Percentiles rank a stretch among this genome's conserved stretches.
Conservation (phyloP, 2,888 invertebrate species). For the Cataglyphis rosenhaueri region DNA sequence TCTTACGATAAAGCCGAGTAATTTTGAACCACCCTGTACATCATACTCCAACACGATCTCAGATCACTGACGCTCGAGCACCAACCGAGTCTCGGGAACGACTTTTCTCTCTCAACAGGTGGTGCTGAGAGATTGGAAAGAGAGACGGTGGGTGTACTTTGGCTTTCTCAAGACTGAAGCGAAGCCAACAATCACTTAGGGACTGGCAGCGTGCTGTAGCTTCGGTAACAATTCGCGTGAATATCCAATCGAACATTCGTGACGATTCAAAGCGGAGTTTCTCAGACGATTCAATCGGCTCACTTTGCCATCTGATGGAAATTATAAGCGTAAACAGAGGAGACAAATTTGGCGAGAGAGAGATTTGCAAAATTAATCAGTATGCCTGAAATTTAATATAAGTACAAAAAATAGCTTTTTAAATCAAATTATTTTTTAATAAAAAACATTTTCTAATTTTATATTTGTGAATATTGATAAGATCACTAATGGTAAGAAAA, state of each 20-base stretch:
- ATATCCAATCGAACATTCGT: conserved; percentile 9
- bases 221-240: conserved; percentile 8
- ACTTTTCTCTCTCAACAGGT: conserved; percentile 73
- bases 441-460: not conserved
- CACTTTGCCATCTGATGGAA: not conserved
- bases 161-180: conserved; percentile 42
- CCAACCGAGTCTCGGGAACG: conserved; percentile 52
- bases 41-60: conserved; percentile 17
- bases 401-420: not conserved
- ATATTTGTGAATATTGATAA: not conserved
- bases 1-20: not conserved
- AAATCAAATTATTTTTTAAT: not conserved
- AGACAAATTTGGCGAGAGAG: not conserved
- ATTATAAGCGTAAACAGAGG: not conserved
- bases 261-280: not conserved
- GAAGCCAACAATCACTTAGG: conserved; percentile 50
- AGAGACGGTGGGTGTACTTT: conserved; percentile 7
- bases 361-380: not conserved
- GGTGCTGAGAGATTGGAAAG: conserved; percentile 51
- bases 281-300: not conserved
- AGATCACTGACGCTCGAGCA: conserved; percentile 41
- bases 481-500: not conserved
- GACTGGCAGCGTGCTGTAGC: conserved; percentile 17
- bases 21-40: conserved; percentile 1
- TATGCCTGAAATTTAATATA: conserved; percentile 4